Conservation (phyloP, 2,113 vertebrate species). For the Podarcis cretensis region DNA sequence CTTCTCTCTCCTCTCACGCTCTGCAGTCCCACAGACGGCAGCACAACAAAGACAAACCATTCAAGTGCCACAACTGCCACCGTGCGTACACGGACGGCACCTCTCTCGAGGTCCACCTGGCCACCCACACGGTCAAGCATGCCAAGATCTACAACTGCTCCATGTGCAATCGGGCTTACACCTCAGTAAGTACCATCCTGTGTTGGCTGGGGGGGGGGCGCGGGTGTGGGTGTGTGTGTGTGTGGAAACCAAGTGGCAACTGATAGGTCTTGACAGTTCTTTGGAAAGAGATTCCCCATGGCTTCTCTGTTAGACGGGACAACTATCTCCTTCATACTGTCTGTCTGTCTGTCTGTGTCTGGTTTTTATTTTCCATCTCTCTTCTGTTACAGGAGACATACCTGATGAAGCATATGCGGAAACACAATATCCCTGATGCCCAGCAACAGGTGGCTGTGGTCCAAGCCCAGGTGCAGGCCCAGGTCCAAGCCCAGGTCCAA, state of each 20-base stretch:
- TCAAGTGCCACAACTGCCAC: conserved; percentile 98
- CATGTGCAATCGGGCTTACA: conserved; percentile 97
- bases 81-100: conserved; percentile 93
- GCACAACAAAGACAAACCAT: conserved; percentile 99
- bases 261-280: background rate
- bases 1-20: accelerated
- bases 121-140: conserved; percentile 97
- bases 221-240: no score
- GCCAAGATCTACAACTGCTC: conserved; percentile 97
- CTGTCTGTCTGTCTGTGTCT: background rate
- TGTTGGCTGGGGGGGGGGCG: no score
- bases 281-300: background rate
- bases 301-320: background rate
- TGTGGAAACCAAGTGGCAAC: background rate
- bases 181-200: conserved; percentile 85
- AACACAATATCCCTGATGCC: conserved; percentile 92
- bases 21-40: conserved; percentile 95
- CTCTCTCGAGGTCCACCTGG: conserved; percentile 93
- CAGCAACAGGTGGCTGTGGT: conserved; percentile 79
- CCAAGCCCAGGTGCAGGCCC: conserved; percentile 67
- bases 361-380: background rate
- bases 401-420: conserved; percentile 99
- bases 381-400: conserved; percentile 89
- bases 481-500: background rate
- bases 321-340: no score